Base-by-base conservation (phyloP, 2,888 invertebrate genomes). In the Trachelus troglodyta region DNA sequence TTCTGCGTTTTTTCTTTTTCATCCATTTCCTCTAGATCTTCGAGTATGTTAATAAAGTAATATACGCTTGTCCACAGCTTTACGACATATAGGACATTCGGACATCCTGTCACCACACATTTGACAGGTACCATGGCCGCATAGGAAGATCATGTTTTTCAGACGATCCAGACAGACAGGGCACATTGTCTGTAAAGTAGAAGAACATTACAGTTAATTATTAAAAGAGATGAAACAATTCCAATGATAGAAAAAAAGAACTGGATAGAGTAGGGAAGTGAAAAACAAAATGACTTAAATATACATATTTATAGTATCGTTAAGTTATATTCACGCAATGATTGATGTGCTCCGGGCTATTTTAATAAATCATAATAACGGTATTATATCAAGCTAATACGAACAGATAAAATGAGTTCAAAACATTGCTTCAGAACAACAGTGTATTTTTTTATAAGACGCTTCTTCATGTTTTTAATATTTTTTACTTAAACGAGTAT, bases 91-190 rank as follows among this genome's bases (percentile, higher is more conserved):
- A 56, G 99, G 99, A 90, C 99, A 99, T 88, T 98, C 98, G 80
- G 96, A 95, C 95, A 99, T 98, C 88, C 98, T 96, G 93, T 99
- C 99, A 40, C 99, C 98, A 92, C 99, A 99, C 96, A 98, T 97
- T 93, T 99, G 99, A 91, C 99, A 99, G 82, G 98, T 97, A 84
- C 98, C 99, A 92, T 99, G 99, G 11, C 99, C 99, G 92, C 99
- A 99, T 73, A 98, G 94, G 93, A 98, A 99, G 87, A 98, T 98
- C 98, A 99, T 98, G 92, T 99, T 99, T 93, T 98, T 99, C 88
- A 98, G 93, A 56, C 98, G 96, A 93, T 99, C 99, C 93, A 99
- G 94, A 92, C 99, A 99, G 82, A 99, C 98, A 6, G 99, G 99
- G 90, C 99, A 99, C 96, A 98, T 98, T 1, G 98, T 99, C 98